Percentiles rank a stretch among this genome's conserved stretches.
Evolutionary conservation across 2,113 vertebrate genomes (phyloP).

Genomic region (Callaeas wilsoni): DNA sequence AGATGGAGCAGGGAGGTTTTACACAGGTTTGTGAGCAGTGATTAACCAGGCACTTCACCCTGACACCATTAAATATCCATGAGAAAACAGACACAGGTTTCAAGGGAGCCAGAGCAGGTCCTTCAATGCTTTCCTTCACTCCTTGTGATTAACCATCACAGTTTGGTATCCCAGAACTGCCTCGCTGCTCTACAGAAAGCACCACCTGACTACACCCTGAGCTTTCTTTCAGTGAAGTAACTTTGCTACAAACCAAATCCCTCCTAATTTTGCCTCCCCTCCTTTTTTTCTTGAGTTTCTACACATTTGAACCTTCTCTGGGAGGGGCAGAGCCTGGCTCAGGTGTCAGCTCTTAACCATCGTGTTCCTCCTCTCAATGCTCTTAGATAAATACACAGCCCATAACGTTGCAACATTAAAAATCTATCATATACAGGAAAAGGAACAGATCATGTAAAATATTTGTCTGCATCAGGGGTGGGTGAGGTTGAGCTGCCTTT

Average conservation of each 20-base stretch:
- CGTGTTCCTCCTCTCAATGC: rapidly evolving
- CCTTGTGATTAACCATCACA: neutral
- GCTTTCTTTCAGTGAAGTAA: neutral
- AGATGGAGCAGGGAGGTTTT: neutral
- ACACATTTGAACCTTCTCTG: neutral
- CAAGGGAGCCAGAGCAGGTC: neutral
- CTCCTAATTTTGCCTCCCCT: neutral
- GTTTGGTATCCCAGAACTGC: neutral
- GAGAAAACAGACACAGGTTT: neutral
- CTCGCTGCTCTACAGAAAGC: neutral
- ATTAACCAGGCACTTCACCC: neutral
- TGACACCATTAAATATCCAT: neutral
- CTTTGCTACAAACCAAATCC: neutral
- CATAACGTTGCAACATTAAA: neutral
- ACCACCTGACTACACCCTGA: rapidly evolving
- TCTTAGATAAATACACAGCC: neutral
- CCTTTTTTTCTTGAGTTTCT: rapidly evolving
- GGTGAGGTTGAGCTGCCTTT: neutral
- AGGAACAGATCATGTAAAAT: neutral
- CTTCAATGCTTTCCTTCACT: no score
- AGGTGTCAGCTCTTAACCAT: neutral
- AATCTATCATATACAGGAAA: neutral
- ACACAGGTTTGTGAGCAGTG: neutral
- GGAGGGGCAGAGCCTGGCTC: neutral
- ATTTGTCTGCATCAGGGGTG: neutral